These are phyloP conservation scores for Amphimallon solstitiale DNA, from an alignment of 2,888 invertebrate genomes.

Conservation along the genomic window DNA sequence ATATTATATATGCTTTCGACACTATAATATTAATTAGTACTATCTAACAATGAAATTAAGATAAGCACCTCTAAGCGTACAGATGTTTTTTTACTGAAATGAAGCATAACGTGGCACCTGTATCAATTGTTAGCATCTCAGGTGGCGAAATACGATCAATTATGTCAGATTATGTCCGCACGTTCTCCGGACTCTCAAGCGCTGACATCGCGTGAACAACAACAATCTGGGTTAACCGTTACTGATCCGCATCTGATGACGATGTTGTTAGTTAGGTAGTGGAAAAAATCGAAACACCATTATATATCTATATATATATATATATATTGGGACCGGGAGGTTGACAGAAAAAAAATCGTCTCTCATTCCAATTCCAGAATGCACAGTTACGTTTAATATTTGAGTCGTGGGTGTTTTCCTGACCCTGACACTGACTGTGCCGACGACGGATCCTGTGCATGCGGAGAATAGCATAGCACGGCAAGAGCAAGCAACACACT, in stretches of 20 bases:
- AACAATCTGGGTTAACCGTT: constrained; percentile 25
- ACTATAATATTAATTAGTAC: too few relatives aligned
- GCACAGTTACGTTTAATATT: constrained; percentile 5
- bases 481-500: constrained; percentile 5
- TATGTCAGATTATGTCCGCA: constrained; percentile 23
- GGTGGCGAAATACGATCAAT: constrained; percentile 17
- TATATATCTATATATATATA: too few relatives aligned
- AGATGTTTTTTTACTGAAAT: too few relatives aligned
- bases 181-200: too few relatives aligned
- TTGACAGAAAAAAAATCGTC: not conserved
- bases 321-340: too few relatives aligned
- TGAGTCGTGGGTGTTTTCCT: constrained; percentile 23
- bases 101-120: constrained; percentile 4
- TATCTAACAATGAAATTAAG: too few relatives aligned
- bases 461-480: too few relatives aligned
- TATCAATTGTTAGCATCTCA: constrained; percentile 12
- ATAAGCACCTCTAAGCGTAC: too few relatives aligned
- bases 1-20: too few relatives aligned
- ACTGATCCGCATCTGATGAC: constrained; percentile 1
- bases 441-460: not conserved
- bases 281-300: not conserved
- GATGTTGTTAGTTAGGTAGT: not conserved
- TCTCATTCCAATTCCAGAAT: not conserved
- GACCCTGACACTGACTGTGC: constrained; percentile 17
- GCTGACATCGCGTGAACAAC: constrained; percentile 18